phyloP scores from a whole-genome alignment of 2,888 invertebrate genomes.

The Tetragnatha montana region DNA sequence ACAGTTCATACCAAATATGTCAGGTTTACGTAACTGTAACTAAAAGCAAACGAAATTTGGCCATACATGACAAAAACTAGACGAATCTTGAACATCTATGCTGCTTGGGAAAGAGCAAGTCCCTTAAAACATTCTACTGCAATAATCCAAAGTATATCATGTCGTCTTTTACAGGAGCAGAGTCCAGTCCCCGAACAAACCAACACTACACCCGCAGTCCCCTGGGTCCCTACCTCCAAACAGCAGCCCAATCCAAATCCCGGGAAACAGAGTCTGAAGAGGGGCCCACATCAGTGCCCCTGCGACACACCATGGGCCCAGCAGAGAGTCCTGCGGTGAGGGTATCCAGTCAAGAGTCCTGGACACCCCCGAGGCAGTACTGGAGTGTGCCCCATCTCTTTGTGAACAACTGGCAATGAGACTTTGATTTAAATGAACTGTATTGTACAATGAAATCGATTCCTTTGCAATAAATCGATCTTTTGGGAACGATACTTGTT shows the following conservation, averaged over 20 bases:
- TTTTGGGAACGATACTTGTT: too few relatives aligned
- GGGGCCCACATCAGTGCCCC: neutral
- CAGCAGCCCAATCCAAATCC: neutral
- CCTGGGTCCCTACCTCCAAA: neutral
- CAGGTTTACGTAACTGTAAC: too few relatives aligned
- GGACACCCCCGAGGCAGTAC: constrained; percentile 48
- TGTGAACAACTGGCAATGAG: constrained; percentile 35
- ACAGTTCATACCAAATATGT: too few relatives aligned
- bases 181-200: neutral
- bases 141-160: too few relatives aligned
- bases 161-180: neutral
- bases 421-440: neutral
- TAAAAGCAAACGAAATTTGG: too few relatives aligned
- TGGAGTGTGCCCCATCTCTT: constrained; percentile 56
- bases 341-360: constrained; percentile 53
- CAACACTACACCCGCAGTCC: constrained; percentile 4
- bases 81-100: too few relatives aligned
- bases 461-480: too few relatives aligned
- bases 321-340: neutral
- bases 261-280: constrained; percentile 39
- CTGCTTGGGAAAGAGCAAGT: too few relatives aligned
- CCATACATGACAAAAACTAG: too few relatives aligned
- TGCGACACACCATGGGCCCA: neutral
- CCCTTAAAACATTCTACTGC: too few relatives aligned
- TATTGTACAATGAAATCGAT: too few relatives aligned